phyloP scores from a whole-genome alignment of 1,140 invertebrate genomes.

The Listronotus bonariensis region DNA sequence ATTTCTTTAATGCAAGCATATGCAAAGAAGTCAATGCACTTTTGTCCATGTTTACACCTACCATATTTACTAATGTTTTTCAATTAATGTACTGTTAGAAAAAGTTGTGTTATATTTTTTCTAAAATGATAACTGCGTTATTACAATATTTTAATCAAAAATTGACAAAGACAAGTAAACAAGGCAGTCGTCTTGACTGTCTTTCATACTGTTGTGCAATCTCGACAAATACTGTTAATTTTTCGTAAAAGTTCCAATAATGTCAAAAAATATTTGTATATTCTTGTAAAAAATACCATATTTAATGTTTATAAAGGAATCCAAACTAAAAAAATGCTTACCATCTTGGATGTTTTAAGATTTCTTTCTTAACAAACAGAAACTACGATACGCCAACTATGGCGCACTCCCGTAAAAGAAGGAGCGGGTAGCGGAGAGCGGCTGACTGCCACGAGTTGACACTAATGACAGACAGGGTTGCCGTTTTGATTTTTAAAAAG shows the following conservation, averaged over 20 bases:
- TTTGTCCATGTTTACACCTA: constrained; percentile 23
- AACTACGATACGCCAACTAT: constrained; percentile 80
- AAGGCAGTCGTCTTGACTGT: constrained; percentile 6
- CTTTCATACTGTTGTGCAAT: constrained; percentile 56
- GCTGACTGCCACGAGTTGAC: constrained; percentile 33
- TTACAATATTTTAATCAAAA: constrained; percentile 1
- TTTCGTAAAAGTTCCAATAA: constrained; percentile 31
- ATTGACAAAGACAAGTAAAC: constrained; percentile 9
- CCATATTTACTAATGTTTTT: constrained; percentile 20
- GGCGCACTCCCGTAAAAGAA: constrained; percentile 72
- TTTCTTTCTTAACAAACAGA: constrained; percentile 67
- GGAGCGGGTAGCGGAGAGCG: constrained; percentile 12
- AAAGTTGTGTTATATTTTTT: too few species aligned
- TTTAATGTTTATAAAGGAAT: constrained; percentile 35
- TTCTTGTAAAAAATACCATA: constrained; percentile 4
- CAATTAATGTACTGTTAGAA: background rate
- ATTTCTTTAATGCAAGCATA: constrained; percentile 16
- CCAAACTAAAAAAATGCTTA: constrained; percentile 62
- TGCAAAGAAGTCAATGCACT: constrained; percentile 25
- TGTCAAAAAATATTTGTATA: constrained; percentile 50
- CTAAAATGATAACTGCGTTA: background rate
- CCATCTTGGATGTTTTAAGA: constrained; percentile 87
- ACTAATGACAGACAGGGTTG: too few species aligned
- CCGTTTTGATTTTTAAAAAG: too few species aligned
- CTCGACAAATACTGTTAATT: constrained; percentile 18